Evolutionary conservation across 1,140 invertebrate species (phyloP), one percentile per base, ranked within the genome.

Genomic region (Cyclargus thomasi): DNA sequence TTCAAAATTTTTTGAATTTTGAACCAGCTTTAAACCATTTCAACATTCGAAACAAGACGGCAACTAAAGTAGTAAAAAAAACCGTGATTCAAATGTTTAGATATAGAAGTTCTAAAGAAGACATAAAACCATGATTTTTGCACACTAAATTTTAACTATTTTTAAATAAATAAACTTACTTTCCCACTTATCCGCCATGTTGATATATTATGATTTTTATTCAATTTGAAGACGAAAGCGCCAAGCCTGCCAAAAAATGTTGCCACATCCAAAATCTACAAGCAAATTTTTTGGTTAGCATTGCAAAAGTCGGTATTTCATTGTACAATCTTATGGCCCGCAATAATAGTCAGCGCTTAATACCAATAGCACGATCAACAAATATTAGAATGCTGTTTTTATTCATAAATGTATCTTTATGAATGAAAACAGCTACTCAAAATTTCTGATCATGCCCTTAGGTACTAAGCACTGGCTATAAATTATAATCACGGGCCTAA

Each of bases 151-250:
- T 73, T 62, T 71, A 70, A 67, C 59, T 73, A 69, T 66, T 73
- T 69, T 64, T 70, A 77, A 75, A 72, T 82, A 88, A 90, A 86
- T 78, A 83, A 85, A 94, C 93, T 94, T 92, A 94, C 93, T 94
- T 94, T 94, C 93, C 92, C 93, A 92, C 91, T 92, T 90, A 92
- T 94, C 94, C 92, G 94, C 94, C 94, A 95, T 95, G 90, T 95
- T 95, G 92, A 92, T 90, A 89, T 16, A 47, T 92, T 80, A 82
- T 84, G 82, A 80, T 85, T 85, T 85, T 82, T 81, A 83, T 83
- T 83, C 74, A 78, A n/a, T 84, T 87, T 84, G 79, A 88, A 86
- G 80, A 83, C 70, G 81, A 85, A 76, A 88, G 85, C 86, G 87
- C 86, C 86, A 90, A 87, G 76, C 70, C 70, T 74, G 71, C 70